These are phyloP conservation scores for Chascanopsetta lugubris DNA, from an alignment of 2,113 vertebrate genomes.

Conservation along the genomic window DNA sequence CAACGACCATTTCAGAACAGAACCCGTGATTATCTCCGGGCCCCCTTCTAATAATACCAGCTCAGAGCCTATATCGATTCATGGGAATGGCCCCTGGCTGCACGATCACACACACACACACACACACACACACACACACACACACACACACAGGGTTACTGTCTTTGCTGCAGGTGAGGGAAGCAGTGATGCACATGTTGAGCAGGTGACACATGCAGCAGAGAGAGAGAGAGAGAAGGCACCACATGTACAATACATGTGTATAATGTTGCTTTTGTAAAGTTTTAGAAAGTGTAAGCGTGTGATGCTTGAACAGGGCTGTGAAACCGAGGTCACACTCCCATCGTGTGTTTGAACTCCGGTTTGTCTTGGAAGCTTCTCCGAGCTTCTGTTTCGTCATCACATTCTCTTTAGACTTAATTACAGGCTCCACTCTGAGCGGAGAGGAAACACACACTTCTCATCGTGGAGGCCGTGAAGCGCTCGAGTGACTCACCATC, in stretches of 20 bases:
- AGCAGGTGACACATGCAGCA: slow-evolving; percentile 1
- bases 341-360: slow-evolving; percentile 56
- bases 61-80: slow-evolving; percentile 68
- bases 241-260: too few species aligned
- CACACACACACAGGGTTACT: too few species aligned
- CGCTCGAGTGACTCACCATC: slow-evolving; percentile 34
- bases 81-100: slow-evolving; percentile 39
- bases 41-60: slow-evolving; percentile 50
- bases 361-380: slow-evolving; percentile 60
- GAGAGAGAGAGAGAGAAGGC: slow-evolving; percentile 3
- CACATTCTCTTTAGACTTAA: slow-evolving; percentile 62
- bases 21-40: slow-evolving; percentile 63
- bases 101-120: slow-evolving; percentile 23
- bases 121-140: slow-evolving; percentile 26
- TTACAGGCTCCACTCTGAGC: slow-evolving; percentile 54
- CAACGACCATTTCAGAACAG: slow-evolving; percentile 45
- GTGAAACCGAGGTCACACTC: slow-evolving; percentile 54
- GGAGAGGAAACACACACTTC: slow-evolving; percentile 38
- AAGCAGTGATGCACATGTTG: neutral
- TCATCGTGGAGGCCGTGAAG: slow-evolving; percentile 15
- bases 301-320: slow-evolving; percentile 59
- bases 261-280: slow-evolving; percentile 56
- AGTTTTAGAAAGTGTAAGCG: slow-evolving; percentile 53
- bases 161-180: slow-evolving; percentile 36
- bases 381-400: slow-evolving; percentile 63